These are phyloP conservation scores for Bufotes viridis DNA, from an alignment of 2,797 vertebrate genomes.

Conservation along the genomic window DNA sequence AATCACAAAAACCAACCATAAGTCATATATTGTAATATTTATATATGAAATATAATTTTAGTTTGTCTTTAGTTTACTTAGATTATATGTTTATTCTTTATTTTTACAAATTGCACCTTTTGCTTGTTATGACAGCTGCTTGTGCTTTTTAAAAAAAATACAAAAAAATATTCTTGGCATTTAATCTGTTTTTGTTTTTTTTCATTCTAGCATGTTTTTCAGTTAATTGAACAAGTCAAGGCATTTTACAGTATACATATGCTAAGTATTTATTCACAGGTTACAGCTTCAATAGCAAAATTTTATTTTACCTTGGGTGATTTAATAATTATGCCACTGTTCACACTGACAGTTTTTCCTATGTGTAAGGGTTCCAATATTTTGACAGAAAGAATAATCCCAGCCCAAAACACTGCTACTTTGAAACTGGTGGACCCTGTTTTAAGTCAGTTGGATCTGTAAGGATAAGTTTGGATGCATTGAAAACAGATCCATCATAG, in stretches of 20 bases:
- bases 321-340: not conserved
- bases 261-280: slow-evolving; percentile 54
- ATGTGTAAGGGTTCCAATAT: not conserved
- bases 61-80: slow-evolving; percentile 37
- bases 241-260: slow-evolving; percentile 69
- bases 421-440: too few relatives aligned
- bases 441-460: too few relatives aligned
- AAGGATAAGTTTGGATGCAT: too few relatives aligned
- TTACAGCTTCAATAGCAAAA: not conserved
- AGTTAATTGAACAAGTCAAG: slow-evolving; percentile 73
- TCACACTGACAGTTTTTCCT: not conserved
- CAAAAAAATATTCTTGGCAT: slow-evolving; percentile 69
- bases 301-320: not conserved
- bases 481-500: not conserved
- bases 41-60: not conserved
- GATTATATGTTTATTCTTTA: slow-evolving; percentile 60
- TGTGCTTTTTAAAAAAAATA: slow-evolving; percentile 64
- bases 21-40: slow-evolving; percentile 38
- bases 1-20: slow-evolving; percentile 62
- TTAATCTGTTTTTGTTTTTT: slow-evolving; percentile 68
- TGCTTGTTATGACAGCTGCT: slow-evolving; percentile 69
- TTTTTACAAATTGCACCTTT: slow-evolving; percentile 70
- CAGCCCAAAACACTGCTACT: not conserved
- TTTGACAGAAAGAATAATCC: not conserved
- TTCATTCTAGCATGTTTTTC: slow-evolving; percentile 80